Conservation (phyloP, 1,140 invertebrate genomes). For the Helicoverpa zea region DNA sequence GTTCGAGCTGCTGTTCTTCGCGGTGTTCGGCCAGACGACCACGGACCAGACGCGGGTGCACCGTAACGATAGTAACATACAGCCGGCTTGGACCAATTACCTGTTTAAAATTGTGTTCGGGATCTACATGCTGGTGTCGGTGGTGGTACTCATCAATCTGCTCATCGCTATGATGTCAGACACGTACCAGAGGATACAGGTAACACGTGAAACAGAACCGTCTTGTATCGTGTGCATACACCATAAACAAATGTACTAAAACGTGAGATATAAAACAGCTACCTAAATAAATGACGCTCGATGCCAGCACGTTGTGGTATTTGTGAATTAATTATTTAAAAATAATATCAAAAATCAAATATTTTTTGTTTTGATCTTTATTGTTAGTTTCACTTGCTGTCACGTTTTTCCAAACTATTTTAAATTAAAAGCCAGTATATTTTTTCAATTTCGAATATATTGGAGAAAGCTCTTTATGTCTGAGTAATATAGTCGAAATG, state of each 20-base stretch:
- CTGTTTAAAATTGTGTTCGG: conserved; percentile 94
- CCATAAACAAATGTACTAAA: conserved; percentile 24
- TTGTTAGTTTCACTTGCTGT: too few species aligned
- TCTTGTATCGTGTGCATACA: conserved; percentile 10
- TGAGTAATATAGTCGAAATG: too few species aligned
- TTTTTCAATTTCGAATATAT: too few species aligned
- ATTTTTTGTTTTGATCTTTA: too few species aligned
- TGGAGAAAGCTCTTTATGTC: too few species aligned
- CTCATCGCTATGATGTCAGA: conserved; percentile 99
- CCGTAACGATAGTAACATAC: conserved; percentile 85
- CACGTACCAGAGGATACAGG: conserved; percentile 99
- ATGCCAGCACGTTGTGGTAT: background rate
- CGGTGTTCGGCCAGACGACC: conserved; percentile 98
- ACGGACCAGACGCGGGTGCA: conserved; percentile 93
- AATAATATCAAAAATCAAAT: background rate
- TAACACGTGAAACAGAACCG: conserved; percentile 73
- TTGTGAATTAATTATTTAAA: background rate
- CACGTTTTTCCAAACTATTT: too few species aligned
- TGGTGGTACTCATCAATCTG: conserved; percentile 99
- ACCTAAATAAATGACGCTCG: conserved; percentile 22
- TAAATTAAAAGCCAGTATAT: too few species aligned
- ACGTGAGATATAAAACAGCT: background rate
- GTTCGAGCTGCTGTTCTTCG: conserved; percentile 99
- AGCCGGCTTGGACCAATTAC: conserved; percentile 92
- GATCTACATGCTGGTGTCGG: conserved; percentile 99